Evolutionary conservation across 2,113 vertebrate species (phyloP).

Genomic region (Amblyornis subalaris): DNA sequence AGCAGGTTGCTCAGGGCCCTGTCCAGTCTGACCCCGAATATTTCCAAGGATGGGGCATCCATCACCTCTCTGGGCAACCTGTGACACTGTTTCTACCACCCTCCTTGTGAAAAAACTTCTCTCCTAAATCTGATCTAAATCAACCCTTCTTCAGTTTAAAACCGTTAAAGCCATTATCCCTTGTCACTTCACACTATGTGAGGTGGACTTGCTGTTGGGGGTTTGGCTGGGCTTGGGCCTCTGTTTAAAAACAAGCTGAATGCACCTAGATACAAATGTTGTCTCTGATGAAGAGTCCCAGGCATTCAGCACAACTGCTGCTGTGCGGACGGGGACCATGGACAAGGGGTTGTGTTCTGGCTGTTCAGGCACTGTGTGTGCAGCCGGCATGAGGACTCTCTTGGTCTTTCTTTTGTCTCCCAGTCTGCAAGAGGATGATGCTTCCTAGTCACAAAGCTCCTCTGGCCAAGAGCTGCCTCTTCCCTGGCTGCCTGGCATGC

Average conservation of each 20-base stretch:
- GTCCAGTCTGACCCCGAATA: not conserved
- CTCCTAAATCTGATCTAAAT: not conserved
- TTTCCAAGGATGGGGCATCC: not conserved
- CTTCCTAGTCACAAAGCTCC: not conserved
- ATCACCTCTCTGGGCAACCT: not conserved
- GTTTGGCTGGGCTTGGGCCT: not conserved
- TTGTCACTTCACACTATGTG: not conserved
- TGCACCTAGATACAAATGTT: not conserved
- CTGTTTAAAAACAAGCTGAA: not conserved
- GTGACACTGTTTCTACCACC: not conserved
- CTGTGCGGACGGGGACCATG: too few relatives aligned
- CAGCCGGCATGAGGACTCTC: not conserved
- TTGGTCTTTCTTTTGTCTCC: not conserved
- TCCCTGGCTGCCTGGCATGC: not conserved
- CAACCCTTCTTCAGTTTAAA: not conserved
- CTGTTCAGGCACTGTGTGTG: not conserved
- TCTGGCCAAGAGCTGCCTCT: not conserved
- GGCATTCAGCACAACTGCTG: not conserved
- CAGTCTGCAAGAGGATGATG: not conserved
- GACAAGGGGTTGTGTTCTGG: rapidly evolving
- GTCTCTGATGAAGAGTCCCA: not conserved
- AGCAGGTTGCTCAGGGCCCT: not conserved
- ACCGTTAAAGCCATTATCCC: not conserved
- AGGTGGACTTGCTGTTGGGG: not conserved
- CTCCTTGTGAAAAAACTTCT: not conserved